These are phyloP conservation scores for Liolophura sinensis DNA, from an alignment of 1,140 invertebrate genomes.

Conservation along the genomic window DNA sequence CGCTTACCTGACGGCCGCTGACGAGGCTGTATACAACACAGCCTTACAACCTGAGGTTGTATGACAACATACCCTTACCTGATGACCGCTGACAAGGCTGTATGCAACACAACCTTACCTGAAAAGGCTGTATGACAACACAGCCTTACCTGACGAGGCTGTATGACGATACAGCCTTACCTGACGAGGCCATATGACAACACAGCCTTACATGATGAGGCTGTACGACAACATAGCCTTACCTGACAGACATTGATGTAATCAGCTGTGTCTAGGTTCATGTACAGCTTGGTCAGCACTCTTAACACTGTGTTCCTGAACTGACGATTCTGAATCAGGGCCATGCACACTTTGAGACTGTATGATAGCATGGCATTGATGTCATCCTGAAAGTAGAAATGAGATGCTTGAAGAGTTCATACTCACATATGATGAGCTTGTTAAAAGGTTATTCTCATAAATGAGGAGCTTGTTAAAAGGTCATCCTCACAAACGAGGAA, in stretches of 20 bases:
- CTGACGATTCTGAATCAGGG: conserved; percentile 88
- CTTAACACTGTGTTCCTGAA: conserved; percentile 89
- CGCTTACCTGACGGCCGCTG: conserved; percentile 74
- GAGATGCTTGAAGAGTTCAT: too few relatives aligned
- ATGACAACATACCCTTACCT: too few relatives aligned
- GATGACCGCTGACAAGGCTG: conserved; percentile 94
- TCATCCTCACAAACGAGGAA: too few relatives aligned
- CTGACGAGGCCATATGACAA: conserved; percentile 92
- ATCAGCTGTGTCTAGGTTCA: conserved; percentile 83
- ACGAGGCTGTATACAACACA: too few relatives aligned
- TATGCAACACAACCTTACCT: too few relatives aligned
- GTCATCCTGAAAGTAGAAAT: conserved; percentile 69
- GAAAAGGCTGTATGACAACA: conserved; percentile 91
- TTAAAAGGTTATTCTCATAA: too few relatives aligned
- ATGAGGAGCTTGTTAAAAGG: too few relatives aligned
- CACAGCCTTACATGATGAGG: conserved; percentile 93
- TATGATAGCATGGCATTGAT: conserved; percentile 88
- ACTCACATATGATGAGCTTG: too few relatives aligned
- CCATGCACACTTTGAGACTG: conserved; percentile 95
- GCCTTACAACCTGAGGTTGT: conserved; percentile 94
- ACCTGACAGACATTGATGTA: conserved; percentile 84
- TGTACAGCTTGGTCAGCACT: conserved; percentile 87
- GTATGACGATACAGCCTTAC: conserved; percentile 81
- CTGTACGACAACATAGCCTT: conserved; percentile 88
- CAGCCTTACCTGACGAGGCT: conserved; percentile 85